phyloP scores from a whole-genome alignment of 2,797 vertebrate species.

The Poeciliopsis infans region DNA sequence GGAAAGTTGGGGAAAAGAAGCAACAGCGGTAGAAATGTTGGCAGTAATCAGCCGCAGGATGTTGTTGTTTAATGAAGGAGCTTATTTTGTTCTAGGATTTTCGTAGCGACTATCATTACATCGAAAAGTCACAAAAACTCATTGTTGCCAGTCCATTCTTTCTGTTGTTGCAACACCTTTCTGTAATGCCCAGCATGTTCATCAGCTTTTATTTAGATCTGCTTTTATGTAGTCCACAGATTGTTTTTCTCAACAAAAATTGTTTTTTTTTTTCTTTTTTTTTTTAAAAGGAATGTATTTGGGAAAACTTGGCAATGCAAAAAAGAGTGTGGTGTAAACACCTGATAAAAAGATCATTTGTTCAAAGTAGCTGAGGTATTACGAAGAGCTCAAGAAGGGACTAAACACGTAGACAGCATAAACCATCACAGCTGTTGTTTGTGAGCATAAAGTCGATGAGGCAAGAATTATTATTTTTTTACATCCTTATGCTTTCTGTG shows the following conservation, averaged over 20 bases:
- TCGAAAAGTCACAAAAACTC: background rate
- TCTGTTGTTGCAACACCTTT: background rate
- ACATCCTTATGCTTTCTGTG: background rate
- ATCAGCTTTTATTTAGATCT: background rate
- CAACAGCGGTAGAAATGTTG: constrained; percentile 19
- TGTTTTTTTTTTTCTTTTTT: background rate
- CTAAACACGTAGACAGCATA: background rate
- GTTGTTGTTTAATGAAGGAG: constrained; percentile 8
- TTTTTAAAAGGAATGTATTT: background rate
- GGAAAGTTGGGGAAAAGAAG: constrained; percentile 46
- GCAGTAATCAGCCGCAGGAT: constrained; percentile 18
- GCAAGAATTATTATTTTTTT: background rate
- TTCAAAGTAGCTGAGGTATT: background rate
- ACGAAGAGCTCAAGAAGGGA: background rate
- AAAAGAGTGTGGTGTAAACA: background rate
- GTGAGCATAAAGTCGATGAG: background rate
- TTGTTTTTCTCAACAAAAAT: background rate
- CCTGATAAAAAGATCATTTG: background rate
- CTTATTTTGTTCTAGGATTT: background rate
- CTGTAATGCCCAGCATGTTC: background rate
- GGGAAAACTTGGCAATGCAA: background rate
- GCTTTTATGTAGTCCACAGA: background rate
- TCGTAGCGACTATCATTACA: background rate
- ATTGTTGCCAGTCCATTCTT: background rate
- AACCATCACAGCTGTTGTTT: background rate